A percentile compares a stretch with the other conserved stretches of the same genome.
Conservation (phyloP, 2,113 vertebrate species). For the Oreochromis aureus region DNA sequence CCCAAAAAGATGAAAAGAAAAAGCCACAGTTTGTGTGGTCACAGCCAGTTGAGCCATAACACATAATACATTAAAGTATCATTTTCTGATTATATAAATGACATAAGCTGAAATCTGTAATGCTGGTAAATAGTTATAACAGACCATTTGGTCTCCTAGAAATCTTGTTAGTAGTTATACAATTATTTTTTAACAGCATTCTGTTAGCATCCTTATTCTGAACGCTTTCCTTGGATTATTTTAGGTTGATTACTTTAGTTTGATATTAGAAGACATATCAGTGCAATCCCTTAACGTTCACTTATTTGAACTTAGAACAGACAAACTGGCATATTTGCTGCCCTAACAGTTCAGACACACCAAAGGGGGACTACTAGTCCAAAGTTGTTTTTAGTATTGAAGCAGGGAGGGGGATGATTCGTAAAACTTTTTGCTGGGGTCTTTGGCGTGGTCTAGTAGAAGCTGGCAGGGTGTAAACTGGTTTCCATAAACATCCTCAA, state of each 20-base stretch:
- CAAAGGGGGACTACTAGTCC: neutral
- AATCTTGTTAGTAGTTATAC: neutral
- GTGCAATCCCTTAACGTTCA: neutral
- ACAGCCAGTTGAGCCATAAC: neutral
- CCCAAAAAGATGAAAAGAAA: neutral
- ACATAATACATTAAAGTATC: neutral
- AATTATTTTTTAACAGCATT: neutral
- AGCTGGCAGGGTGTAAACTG: neutral
- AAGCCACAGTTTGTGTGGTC: rapidly evolving
- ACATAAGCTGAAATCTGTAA: neutral
- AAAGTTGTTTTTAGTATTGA: neutral
- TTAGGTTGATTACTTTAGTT: neutral
- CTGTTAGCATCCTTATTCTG: neutral
- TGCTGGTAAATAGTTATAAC: neutral
- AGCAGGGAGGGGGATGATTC: neutral
- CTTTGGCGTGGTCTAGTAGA: neutral
- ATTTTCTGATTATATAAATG: neutral
- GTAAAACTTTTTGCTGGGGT: neutral
- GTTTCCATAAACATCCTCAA: neutral
- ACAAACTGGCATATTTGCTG: neutral
- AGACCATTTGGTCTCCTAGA: neutral
- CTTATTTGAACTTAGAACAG: neutral
- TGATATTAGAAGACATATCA: neutral
- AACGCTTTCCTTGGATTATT: neutral
- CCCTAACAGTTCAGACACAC: neutral